phyloP scores from a whole-genome alignment of 2,888 invertebrate genomes.

The Drosophila meridiana region DNA sequence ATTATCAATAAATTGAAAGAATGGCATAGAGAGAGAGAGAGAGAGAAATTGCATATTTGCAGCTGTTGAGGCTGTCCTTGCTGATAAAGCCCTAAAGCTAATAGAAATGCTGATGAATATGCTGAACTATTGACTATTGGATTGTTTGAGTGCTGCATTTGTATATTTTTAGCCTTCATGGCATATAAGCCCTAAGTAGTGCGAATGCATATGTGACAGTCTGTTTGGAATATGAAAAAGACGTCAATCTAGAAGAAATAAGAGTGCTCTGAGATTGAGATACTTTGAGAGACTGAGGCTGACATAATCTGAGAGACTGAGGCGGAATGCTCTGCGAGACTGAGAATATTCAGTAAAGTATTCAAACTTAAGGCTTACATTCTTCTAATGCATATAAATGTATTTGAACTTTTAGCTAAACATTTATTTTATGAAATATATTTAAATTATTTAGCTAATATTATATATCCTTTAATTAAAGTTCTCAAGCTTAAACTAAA shows the following conservation, averaged over 20 bases:
- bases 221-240: too few species aligned
- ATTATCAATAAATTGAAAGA: slow-evolving; percentile 57
- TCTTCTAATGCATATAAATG: not conserved
- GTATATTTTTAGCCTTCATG: not conserved
- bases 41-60: slow-evolving; percentile 2
- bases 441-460: not conserved
- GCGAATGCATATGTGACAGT: not conserved
- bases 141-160: not conserved
- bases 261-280: not conserved
- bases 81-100: slow-evolving; percentile 15
- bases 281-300: not conserved
- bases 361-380: too few species aligned
- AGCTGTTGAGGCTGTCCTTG: slow-evolving; percentile 22
- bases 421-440: not conserved
- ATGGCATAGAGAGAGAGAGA: not conserved
- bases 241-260: too few species aligned
- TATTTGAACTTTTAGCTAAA: not conserved
- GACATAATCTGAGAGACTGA: not conserved
- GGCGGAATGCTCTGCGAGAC: too few species aligned
- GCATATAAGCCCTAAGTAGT: not conserved
- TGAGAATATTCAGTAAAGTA: too few species aligned
- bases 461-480: not conserved
- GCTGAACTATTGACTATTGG: slow-evolving; percentile 1
- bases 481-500: not conserved
- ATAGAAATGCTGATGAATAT: not conserved